Evolutionary conservation across 2,888 invertebrate species (phyloP), one percentile per base, ranked within the genome.

Genomic region (Troides aeacus): DNA sequence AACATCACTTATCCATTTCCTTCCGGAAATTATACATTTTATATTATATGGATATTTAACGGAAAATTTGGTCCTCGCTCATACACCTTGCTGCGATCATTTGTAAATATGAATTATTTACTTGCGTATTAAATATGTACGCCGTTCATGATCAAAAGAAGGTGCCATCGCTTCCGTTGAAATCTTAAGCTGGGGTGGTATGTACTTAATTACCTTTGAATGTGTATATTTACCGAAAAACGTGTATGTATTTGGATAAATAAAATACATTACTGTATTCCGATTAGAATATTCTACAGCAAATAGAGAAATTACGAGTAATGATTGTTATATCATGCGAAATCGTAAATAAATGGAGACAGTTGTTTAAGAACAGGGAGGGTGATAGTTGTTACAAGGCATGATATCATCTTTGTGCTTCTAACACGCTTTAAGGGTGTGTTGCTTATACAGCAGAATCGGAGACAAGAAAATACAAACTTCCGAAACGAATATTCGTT

Each of bases 61-160:
- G 7, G 10, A 50, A 15, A 50, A 50, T 50, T 5, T 53, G 6
- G 1, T n/a, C n/a, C 7, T 53, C 18, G 15, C 1, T n/a, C 53
- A n/a, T 8, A 46, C 53, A 7, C 6, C n/a, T 4, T 53, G 50
- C 50, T 50, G 30, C 30, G 30, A 30, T 30, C 30, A n/a, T 53
- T 18, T 53, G 7, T 53, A 6, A 53, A n/a, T 7, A 53, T 53
- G 8, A 53, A 53, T 53, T 53, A 53, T 53, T 53, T 53, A 18
- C n/a, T n/a, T n/a, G n/a, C 53, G 8, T 53, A 53, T 53, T 53
- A 53, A 53, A 53, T 53, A 53, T 53, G 53, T n/a, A 53, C n/a
- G 8, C 53, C 1, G n/a, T 53, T 12, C n/a, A n/a, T 53, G 53
- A 53, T 53, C 53, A 53, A 53, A 53, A 18, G 53, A 53, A 53